Evolutionary conservation across 2,888 invertebrate species (phyloP).

Genomic region (Drosophila sordidula): DNA sequence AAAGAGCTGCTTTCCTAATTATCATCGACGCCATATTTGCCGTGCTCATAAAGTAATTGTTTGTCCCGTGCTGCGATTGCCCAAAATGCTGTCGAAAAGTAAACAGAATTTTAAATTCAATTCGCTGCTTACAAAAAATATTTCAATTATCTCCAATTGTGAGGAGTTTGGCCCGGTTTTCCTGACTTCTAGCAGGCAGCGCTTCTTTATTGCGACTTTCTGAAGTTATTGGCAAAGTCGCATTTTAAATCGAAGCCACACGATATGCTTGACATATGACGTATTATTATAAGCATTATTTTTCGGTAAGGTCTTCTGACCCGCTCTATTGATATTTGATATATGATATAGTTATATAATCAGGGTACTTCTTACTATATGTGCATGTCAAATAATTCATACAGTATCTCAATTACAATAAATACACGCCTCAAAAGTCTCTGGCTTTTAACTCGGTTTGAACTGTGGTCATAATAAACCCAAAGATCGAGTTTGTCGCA

Average conservation of each 20-base stretch:
- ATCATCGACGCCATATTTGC: conserved; percentile 55
- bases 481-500: neutral
- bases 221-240: conserved; percentile 1
- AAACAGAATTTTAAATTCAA: conserved; percentile 62
- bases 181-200: conserved; percentile 48
- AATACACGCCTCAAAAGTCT: too few species aligned
- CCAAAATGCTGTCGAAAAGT: conserved; percentile 29
- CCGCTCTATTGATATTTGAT: too few species aligned
- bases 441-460: too few species aligned
- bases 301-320: too few species aligned
- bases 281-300: too few species aligned
- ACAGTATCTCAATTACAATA: too few species aligned
- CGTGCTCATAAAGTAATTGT: conserved; percentile 64
- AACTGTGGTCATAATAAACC: neutral
- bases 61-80: conserved; percentile 32
- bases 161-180: conserved; percentile 16
- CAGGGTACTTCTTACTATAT: too few species aligned
- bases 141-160: conserved; percentile 78
- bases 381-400: too few species aligned
- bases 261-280: too few species aligned
- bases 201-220: conserved; percentile 10
- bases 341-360: too few species aligned
- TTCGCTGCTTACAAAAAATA: conserved; percentile 55
- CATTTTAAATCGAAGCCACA: too few species aligned
- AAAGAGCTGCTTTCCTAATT: conserved; percentile 38